Percentiles rank a stretch among this genome's conserved stretches.
phyloP scores from a whole-genome alignment of 2,888 invertebrate species.

The Campoplex capitator region DNA sequence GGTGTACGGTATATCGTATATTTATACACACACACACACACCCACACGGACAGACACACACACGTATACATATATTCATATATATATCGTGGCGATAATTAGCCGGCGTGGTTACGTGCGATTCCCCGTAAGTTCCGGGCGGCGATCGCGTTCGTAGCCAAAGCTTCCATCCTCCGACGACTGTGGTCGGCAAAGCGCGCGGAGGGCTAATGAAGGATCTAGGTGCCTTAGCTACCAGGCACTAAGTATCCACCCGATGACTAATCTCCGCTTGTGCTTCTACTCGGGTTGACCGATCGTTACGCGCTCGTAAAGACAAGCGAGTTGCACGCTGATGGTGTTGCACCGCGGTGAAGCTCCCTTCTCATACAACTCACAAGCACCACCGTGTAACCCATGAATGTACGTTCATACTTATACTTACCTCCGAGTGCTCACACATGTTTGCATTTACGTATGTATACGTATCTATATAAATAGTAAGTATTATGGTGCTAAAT shows the following conservation, averaged over 20 bases:
- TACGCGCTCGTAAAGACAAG: constrained; percentile 79
- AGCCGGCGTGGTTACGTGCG: constrained; percentile 61
- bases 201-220: constrained; percentile 79
- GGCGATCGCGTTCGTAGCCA: constrained; percentile 37
- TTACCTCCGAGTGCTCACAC: background rate
- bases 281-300: constrained; percentile 79
- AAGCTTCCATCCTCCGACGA: constrained; percentile 53
- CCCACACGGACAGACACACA: background rate
- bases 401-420: constrained; percentile 9
- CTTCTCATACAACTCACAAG: constrained; percentile 12
- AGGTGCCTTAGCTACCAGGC: constrained; percentile 67
- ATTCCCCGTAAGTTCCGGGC: constrained; percentile 48
- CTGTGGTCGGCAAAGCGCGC: constrained; percentile 42
- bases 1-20: constrained; percentile 27
- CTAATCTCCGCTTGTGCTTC: constrained; percentile 78
- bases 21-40: background rate
- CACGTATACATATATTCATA: background rate
- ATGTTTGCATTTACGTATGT: background rate
- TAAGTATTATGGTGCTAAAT: constrained; percentile 50
- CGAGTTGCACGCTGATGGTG: constrained; percentile 47
- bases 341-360: constrained; percentile 40
- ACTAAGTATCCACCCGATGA: constrained; percentile 78
- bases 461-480: constrained; percentile 15
- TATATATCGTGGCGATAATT: constrained; percentile 58
- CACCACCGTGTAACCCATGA: background rate